Conservation (phyloP, 1,140 invertebrate species). For the Bombus ignitus region DNA sequence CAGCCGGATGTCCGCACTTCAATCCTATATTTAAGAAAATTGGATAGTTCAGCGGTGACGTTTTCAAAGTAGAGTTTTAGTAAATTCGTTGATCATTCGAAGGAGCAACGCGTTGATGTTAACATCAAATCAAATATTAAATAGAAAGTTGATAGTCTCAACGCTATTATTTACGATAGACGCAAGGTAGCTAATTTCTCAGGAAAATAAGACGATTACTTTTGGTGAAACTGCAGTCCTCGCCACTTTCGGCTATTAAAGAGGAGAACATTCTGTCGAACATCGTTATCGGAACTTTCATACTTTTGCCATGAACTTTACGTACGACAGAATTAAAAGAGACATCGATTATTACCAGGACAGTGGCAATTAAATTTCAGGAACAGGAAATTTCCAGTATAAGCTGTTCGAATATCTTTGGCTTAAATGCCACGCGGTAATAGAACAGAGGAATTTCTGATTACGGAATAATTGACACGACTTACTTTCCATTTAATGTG, state of each 20-base stretch:
- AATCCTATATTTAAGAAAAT: conserved; percentile 77
- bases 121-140: neutral
- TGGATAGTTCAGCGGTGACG: conserved; percentile 21
- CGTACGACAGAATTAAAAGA: too few species aligned
- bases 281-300: neutral
- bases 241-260: neutral
- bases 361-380: too few species aligned
- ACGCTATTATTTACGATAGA: neutral
- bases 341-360: too few species aligned
- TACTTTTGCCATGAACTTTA: too few species aligned
- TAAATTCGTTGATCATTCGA: conserved; percentile 4
- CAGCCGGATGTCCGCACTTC: conserved; percentile 90
- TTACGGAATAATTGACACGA: neutral
- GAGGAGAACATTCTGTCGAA: too few species aligned
- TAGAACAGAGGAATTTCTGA: neutral
- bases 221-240: neutral
- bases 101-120: neutral
- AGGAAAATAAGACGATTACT: neutral
- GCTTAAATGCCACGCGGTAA: neutral
- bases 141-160: neutral
- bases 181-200: neutral
- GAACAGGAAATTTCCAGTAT: too few species aligned
- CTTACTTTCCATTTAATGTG: neutral
- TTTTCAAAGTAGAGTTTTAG: neutral
- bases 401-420: neutral